These are phyloP conservation scores for Operophtera brumata DNA, from an alignment of 2,888 invertebrate genomes.

Conservation along the genomic window DNA sequence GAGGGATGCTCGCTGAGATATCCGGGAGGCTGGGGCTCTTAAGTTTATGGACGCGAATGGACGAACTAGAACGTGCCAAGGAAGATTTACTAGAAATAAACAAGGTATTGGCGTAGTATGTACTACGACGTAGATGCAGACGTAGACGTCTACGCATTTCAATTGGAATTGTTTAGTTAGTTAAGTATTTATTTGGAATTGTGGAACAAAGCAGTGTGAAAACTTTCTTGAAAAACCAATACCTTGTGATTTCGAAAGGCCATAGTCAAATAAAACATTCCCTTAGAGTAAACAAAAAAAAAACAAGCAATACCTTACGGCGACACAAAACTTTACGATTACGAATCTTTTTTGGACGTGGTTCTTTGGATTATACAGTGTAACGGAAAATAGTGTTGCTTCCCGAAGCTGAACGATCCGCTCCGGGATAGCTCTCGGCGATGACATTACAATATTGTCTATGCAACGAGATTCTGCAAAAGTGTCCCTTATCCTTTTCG, in stretches of 20 bases:
- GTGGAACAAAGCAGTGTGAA: too few species aligned
- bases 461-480: slow-evolving; percentile 38
- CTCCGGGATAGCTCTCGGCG: slow-evolving; percentile 33
- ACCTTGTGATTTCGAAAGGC: too few species aligned
- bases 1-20: slow-evolving; percentile 18
- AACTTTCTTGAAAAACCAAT: too few species aligned
- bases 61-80: not conserved
- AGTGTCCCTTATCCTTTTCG: slow-evolving; percentile 25
- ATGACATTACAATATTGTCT: slow-evolving; percentile 48
- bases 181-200: too few species aligned
- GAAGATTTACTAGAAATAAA: too few species aligned
- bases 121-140: too few species aligned
- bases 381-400: not conserved
- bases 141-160: too few species aligned
- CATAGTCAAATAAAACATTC: too few species aligned
- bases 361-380: not conserved
- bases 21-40: slow-evolving; percentile 22
- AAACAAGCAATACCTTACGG: too few species aligned
- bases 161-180: too few species aligned
- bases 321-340: not conserved
- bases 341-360: not conserved
- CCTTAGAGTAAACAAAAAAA: too few species aligned
- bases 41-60: slow-evolving; percentile 3
- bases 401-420: slow-evolving; percentile 3
- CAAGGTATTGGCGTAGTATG: too few species aligned